Base-by-base conservation (phyloP, 2,797 vertebrate species). In the Galago senegalensis region DNA sequence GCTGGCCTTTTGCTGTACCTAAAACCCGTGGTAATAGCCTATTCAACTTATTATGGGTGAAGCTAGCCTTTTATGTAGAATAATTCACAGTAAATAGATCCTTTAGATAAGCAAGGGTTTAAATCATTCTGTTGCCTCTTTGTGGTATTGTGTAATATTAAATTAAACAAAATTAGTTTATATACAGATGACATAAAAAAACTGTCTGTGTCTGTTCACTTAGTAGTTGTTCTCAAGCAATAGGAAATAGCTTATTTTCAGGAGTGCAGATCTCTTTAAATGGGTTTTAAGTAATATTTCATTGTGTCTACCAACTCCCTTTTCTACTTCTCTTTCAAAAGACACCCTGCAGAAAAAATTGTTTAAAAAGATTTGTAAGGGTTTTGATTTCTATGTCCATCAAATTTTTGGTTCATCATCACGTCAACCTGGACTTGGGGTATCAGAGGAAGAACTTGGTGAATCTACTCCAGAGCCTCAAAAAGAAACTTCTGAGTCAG, bases 301-400 rank as follows among this genome's bases (percentile, higher is more conserved):
- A 81, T 77, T 83, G 8, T 20, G 92, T 5, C 23, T 89, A 79
- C 72, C 72, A 2, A 93, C 67, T 53, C 37, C 37, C 13, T 96
- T 97, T 94, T 89, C 75, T 86, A 10, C 23, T 89, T 95, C 58
- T 94, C 69, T 95, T 89, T 93, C 20, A 89, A 96, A 97, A 98
- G 97, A 98, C 99, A 99, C 97, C 40, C 98, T 99, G 92, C 99
- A 99, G 97, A 98, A 97, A 87, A 99, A 99, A 89, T 96, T 99
- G 82, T 98, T 99, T 95, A 97, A 83, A 87, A 98, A 97, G 61
- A 98, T 99, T 95, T 99, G 99, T 97, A 98, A 99, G 21, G 94
- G 94, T 60, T 98, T 98, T 2, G 96, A 96, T 43, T 53, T 61
- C 56, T 97, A 99, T 93, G 98, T 98, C 87, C 97, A 97, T 96